Evolutionary conservation across 2,888 invertebrate species (phyloP).

Genomic region (Chrysolina oricalcia): DNA sequence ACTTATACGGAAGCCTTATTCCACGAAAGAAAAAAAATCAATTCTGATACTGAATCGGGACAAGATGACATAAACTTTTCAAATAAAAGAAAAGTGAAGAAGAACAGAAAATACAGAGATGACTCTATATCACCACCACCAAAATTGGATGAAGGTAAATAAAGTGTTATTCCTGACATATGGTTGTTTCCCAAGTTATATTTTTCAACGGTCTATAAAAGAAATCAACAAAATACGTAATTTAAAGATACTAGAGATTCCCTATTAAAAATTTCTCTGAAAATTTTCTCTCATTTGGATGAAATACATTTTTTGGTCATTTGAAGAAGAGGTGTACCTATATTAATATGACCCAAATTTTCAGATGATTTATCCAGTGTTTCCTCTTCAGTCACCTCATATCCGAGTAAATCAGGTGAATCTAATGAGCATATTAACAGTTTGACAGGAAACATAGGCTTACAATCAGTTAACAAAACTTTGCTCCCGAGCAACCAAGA

Average conservation of each 20-base stretch:
- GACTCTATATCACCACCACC: constrained; percentile 10
- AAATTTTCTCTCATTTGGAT: background rate
- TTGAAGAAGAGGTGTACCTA: background rate
- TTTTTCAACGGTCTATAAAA: background rate
- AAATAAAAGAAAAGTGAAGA: background rate
- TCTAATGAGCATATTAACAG: background rate
- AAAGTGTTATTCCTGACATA: background rate
- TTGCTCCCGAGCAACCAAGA: background rate
- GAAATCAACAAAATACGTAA: background rate
- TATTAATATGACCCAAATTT: background rate
- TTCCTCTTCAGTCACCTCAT: background rate
- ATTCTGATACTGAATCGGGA: background rate
- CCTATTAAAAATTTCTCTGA: background rate
- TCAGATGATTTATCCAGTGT: background rate
- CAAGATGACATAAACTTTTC: background rate
- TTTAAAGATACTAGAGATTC: background rate
- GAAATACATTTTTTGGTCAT: background rate
- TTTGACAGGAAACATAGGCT: background rate
- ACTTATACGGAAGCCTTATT: background rate
- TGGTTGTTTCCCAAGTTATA: background rate
- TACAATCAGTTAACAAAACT: background rate
- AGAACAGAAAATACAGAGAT: constrained; percentile 1
- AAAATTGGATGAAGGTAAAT: background rate
- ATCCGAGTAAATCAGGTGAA: background rate
- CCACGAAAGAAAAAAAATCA: constrained; percentile 2